phyloP scores from a whole-genome alignment of 1,140 invertebrate genomes.

The Meloidogyne hapla region DNA sequence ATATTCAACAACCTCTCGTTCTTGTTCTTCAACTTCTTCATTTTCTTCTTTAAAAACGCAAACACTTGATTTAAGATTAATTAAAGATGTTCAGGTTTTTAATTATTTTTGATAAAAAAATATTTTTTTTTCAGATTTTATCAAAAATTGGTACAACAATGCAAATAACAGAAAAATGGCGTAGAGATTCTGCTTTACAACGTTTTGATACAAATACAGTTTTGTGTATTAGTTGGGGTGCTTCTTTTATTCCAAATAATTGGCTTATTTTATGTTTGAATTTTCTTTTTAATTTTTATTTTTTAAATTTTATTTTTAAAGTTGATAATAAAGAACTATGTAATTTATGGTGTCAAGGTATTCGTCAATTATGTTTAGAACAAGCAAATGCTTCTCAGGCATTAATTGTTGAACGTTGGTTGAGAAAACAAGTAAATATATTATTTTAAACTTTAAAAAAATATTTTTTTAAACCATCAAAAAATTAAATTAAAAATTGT shows the following conservation, averaged over 20 bases:
- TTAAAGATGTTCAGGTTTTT: slow-evolving; percentile 52
- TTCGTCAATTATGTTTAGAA: slow-evolving; percentile 58
- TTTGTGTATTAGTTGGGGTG: slow-evolving; percentile 56
- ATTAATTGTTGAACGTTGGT: slow-evolving; percentile 55
- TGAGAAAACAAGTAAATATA: slow-evolving; percentile 54
- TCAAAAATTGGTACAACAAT: slow-evolving; percentile 45
- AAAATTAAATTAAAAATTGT: not conserved
- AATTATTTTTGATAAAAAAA: slow-evolving; percentile 40
- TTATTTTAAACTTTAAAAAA: not conserved
- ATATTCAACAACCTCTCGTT: not conserved
- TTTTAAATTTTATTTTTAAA: slow-evolving; percentile 27
- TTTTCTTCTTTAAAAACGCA: slow-evolving; percentile 19
- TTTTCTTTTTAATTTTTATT: slow-evolving; percentile 25
- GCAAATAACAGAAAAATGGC: slow-evolving; percentile 61
- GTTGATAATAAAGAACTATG: slow-evolving; percentile 41
- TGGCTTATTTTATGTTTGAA: slow-evolving; percentile 60
- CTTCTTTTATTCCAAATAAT: slow-evolving; percentile 54
- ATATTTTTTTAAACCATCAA: no score
- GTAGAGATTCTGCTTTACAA: slow-evolving; percentile 56
- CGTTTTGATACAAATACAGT: slow-evolving; percentile 52
- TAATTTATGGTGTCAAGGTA: slow-evolving; percentile 52
- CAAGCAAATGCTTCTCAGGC: slow-evolving; percentile 46
- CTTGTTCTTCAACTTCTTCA: slow-evolving; percentile 15
- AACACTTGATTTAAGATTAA: slow-evolving; percentile 48
- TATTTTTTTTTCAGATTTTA: slow-evolving; percentile 7